phyloP scores from a whole-genome alignment of 2,888 invertebrate genomes.

The Eupsilia transversa region DNA sequence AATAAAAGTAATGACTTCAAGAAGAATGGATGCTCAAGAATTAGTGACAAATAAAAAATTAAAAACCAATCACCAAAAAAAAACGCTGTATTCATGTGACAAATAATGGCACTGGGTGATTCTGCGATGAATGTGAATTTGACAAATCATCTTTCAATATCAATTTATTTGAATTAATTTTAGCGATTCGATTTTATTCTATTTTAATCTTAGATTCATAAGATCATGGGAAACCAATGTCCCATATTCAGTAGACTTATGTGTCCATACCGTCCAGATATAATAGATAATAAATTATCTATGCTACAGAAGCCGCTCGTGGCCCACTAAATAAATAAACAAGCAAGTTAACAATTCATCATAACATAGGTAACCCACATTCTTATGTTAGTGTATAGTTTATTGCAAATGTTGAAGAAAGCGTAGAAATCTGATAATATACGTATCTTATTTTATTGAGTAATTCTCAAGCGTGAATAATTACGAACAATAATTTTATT shows the following conservation, averaged over 20 bases:
- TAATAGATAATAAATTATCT: not conserved
- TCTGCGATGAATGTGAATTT: conserved; percentile 5
- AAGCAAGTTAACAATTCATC: conserved; percentile 20
- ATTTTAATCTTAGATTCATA: not conserved
- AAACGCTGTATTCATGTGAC: not conserved
- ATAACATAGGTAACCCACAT: conserved; percentile 50
- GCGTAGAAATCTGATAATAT: conserved; percentile 61
- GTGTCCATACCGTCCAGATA: not conserved
- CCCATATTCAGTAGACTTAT: not conserved
- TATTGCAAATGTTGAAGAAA: conserved; percentile 62
- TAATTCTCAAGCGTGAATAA: conserved; percentile 57
- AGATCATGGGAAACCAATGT: not conserved
- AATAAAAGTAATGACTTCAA: conserved; percentile 49
- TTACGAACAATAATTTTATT: conserved; percentile 52
- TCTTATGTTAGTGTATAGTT: conserved; percentile 25
- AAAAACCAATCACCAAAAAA: not conserved
- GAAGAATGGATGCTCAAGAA: conserved; percentile 14
- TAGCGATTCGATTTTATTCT: not conserved
- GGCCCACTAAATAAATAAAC: conserved; percentile 31
- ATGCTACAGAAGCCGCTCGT: not conserved
- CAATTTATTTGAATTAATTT: not conserved
- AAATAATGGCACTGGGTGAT: not conserved
- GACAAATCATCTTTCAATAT: not conserved
- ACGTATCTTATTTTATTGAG: conserved; percentile 64
- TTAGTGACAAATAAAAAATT: not conserved